Base-by-base conservation (phyloP, 2,113 vertebrate genomes). In the Paradisaea rubra region DNA sequence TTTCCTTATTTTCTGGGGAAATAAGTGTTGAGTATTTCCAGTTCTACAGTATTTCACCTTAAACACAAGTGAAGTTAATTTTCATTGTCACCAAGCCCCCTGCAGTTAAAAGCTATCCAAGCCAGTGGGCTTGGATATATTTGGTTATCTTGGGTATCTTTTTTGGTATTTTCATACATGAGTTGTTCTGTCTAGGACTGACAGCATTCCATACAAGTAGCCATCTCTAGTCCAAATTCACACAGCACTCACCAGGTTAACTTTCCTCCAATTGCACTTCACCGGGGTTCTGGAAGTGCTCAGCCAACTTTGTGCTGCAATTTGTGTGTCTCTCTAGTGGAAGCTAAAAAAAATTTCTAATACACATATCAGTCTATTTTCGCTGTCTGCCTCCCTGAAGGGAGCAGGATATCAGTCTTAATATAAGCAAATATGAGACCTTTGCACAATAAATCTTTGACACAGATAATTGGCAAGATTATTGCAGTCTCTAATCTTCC, bases 371-470 rank as follows among this genome's bases (percentile, higher is more conserved):
- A 50, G 74, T 70, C 87, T 94, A 53, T 63, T 94, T 96, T 88
- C 91, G 50, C 68, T 70, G 42, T 35, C 50, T 86, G 73, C 68
- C 59, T 89, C 91, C 74, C 91, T 56, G 63, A 93, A 88, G 68
- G 64, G 71, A 93, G 35, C 27, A 73, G 71, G 13, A 11, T 77
- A 95, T 73, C 94, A 95, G 53, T 82, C 74, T 94, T 80, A 89
- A 89, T 59, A 73, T 66, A 94, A 96, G 87, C 85, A 95, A 95
- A 92, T 72, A 78, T 4, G 11, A 95, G 88, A 94, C 68, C 64
- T 95, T 90, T 91, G 60, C 79, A 93, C 76, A 91, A 94, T 71
- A 96, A 95, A 88, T 93, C 80, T 91, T 81, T 91, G 68, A 93
- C 88, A 94, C 47, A 81, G 74, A 92, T 84, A 95, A 94, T 49